Conservation (phyloP, 2,797 vertebrate species). For the Pteronotus mesoamericanus region DNA sequence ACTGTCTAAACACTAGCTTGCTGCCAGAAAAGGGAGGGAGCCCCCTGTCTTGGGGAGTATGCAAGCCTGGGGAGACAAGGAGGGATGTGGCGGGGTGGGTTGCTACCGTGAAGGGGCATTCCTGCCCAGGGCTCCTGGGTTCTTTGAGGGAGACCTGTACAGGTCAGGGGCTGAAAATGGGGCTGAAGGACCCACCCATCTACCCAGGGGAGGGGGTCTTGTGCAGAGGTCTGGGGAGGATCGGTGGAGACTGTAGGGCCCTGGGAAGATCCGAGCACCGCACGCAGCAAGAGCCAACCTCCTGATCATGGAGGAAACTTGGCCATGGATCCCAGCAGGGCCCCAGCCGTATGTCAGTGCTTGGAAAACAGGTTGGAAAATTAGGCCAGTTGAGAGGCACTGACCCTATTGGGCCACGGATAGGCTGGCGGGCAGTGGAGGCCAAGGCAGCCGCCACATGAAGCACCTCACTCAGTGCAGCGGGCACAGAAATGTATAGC, state of each 20-base stretch:
- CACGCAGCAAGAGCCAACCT: not conserved
- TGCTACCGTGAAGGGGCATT: not conserved
- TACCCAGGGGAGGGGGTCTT: not conserved
- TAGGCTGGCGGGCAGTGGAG: not conserved
- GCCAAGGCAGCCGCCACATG: not conserved
- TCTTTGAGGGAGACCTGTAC: not conserved
- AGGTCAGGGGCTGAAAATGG: not conserved
- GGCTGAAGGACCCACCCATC: not conserved
- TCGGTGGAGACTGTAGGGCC: not conserved
- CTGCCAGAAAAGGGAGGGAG: not conserved
- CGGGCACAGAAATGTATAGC: not conserved
- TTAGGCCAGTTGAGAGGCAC: constrained; percentile 31
- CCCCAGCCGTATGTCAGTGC: constrained; percentile 8
- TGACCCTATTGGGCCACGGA: not conserved
- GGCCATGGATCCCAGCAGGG: constrained; percentile 12
- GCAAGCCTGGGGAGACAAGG: not conserved
- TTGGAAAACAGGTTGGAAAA: constrained; percentile 62
- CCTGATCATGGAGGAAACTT: constrained; percentile 19
- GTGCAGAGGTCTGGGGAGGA: not conserved
- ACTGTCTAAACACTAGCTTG: not conserved
- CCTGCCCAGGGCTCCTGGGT: not conserved
- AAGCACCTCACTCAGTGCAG: not conserved
- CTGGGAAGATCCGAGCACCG: not conserved
- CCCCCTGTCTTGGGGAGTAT: not conserved
- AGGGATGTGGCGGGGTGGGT: not conserved